These are phyloP conservation scores for Parauchenoglanis punctatus DNA, from an alignment of 2,797 vertebrate genomes.

Conservation along the genomic window DNA sequence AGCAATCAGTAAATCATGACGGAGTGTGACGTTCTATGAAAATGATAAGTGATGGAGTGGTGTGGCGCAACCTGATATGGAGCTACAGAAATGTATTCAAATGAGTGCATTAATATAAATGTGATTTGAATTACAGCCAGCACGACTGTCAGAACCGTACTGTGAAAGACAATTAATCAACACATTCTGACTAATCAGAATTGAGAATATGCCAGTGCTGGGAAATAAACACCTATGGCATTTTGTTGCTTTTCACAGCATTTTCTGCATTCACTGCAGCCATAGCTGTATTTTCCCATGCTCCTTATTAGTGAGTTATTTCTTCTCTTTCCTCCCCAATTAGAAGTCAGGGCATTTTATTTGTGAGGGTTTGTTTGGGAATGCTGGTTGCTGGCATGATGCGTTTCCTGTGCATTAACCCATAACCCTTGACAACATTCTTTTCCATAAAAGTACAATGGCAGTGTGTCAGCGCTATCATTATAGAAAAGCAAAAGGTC, in stretches of 20 bases:
- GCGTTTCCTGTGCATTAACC: slow-evolving; percentile 57
- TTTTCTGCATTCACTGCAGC: background rate
- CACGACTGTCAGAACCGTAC: background rate
- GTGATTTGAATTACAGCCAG: background rate
- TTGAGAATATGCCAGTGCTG: background rate
- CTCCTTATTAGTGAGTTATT: slow-evolving; percentile 26
- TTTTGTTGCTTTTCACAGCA: background rate
- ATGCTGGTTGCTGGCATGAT: slow-evolving; percentile 54
- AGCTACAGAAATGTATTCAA: background rate
- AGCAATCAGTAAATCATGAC: background rate
- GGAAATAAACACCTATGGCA: background rate
- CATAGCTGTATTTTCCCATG: slow-evolving; percentile 42
- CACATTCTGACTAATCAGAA: background rate
- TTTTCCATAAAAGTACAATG: slow-evolving; percentile 63
- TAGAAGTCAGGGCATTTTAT: slow-evolving; percentile 45
- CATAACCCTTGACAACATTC: slow-evolving; percentile 61
- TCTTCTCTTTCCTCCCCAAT: slow-evolving; percentile 44
- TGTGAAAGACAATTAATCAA: background rate
- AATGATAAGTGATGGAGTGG: background rate
- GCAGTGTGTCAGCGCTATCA: background rate
- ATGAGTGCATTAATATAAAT: background rate
- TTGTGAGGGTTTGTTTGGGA: slow-evolving; percentile 57
- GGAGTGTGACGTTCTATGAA: background rate
- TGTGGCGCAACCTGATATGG: background rate
- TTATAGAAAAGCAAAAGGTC: background rate